phyloP scores from a whole-genome alignment of 2,797 vertebrate genomes.

The Australoheros facetus region DNA sequence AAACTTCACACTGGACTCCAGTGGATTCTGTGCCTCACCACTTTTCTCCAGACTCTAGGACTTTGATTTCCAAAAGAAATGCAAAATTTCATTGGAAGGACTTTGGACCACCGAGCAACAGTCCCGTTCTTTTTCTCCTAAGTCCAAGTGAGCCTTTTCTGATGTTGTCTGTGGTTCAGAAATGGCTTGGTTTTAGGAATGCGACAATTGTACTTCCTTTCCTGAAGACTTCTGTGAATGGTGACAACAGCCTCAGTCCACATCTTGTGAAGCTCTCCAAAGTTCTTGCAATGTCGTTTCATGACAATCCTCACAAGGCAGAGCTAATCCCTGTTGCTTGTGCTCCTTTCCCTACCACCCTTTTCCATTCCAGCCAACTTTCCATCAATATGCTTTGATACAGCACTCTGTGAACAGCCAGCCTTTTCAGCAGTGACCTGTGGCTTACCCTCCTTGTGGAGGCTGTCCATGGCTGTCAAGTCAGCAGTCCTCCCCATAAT shows the following conservation, averaged over 20 bases:
- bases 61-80: no score
- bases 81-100: background rate
- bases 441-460: background rate
- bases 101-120: background rate
- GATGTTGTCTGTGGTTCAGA: background rate
- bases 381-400: background rate
- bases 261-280: background rate
- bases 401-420: background rate
- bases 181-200: background rate
- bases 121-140: background rate
- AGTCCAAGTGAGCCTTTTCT: background rate
- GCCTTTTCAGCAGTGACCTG: background rate
- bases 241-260: background rate
- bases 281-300: background rate
- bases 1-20: background rate
- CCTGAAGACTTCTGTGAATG: background rate
- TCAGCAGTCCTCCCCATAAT: background rate
- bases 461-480: background rate
- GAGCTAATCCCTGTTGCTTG: background rate
- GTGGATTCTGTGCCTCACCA: background rate
- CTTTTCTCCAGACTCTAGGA: background rate
- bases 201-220: background rate
- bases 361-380: background rate
- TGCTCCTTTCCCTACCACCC: background rate
- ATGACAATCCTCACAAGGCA: background rate